These are phyloP conservation scores for Drosophila bocki DNA, from an alignment of 1,140 invertebrate species.

Conservation along the genomic window DNA sequence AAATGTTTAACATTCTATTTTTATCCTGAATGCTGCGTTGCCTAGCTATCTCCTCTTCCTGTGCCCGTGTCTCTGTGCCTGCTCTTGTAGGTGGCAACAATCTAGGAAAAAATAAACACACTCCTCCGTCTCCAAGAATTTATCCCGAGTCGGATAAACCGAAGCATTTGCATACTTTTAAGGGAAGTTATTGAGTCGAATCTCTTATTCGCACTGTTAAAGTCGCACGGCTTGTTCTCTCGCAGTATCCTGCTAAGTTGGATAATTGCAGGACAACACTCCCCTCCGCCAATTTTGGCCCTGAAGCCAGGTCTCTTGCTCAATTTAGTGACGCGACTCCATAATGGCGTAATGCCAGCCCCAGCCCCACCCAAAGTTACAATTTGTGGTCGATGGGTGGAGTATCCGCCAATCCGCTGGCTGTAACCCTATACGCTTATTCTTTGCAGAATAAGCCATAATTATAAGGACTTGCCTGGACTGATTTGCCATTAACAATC, in stretches of 20 bases:
- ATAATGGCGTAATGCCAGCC: conserved; percentile 23
- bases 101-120: conserved; percentile 7
- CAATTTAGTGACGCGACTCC: conserved; percentile 16
- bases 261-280: conserved; percentile 2
- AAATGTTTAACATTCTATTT: conserved; percentile 66
- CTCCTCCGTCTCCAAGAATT: neutral
- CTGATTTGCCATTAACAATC: conserved; percentile 15
- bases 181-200: neutral
- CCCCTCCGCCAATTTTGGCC: neutral
- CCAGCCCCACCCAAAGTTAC: conserved; percentile 25
- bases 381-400: conserved; percentile 10
- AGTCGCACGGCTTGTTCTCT: neutral
- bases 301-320: conserved; percentile 10
- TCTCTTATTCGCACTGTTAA: neutral
- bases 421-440: neutral
- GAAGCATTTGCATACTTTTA: neutral
- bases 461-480: neutral
- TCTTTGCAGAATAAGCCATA: neutral
- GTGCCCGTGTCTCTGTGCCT: neutral
- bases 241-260: neutral
- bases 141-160: neutral
- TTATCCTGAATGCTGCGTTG: conserved; percentile 42
- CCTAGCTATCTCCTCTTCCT: neutral
- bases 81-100: neutral
- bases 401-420: neutral